Evolutionary conservation across 2,797 vertebrate species (phyloP).

Genomic region (Ctenopoma kingsleyae): DNA sequence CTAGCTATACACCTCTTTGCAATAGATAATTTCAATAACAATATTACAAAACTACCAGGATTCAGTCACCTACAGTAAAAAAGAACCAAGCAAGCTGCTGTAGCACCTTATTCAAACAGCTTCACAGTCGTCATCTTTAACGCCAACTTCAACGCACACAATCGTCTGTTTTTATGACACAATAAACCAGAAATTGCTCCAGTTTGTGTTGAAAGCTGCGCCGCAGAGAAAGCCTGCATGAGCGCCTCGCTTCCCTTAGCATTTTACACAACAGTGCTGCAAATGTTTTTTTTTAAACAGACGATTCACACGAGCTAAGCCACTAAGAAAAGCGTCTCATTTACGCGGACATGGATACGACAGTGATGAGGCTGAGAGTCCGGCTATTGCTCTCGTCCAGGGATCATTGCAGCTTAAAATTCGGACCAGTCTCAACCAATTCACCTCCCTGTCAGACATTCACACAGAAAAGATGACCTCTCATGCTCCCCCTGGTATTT

Average conservation of each 20-base stretch:
- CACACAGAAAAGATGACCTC: constrained; percentile 4
- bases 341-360: constrained; percentile 43
- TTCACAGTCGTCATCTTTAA: constrained; percentile 42
- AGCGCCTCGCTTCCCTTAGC: constrained; percentile 38
- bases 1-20: constrained; percentile 68
- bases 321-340: constrained; percentile 71
- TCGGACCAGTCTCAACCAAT: constrained; percentile 1
- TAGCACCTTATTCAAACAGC: constrained; percentile 75
- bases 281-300: constrained; percentile 30
- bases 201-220: constrained; percentile 42
- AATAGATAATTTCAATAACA: constrained; percentile 69
- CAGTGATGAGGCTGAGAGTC: constrained; percentile 43
- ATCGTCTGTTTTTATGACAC: constrained; percentile 30
- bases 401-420: constrained; percentile 26
- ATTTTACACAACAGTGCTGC: constrained; percentile 18
- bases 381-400: constrained; percentile 50
- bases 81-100: constrained; percentile 65
- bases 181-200: constrained; percentile 25
- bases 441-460: constrained; percentile 1
- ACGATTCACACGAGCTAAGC: constrained; percentile 71
- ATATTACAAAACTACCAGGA: constrained; percentile 78
- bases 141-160: constrained; percentile 18
- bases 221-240: constrained; percentile 38
- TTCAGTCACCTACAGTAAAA: constrained; percentile 71
- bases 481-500: constrained; percentile 39